Evolutionary conservation across 2,888 invertebrate genomes (phyloP).

Genomic region (Eumerus sabulonum): DNA sequence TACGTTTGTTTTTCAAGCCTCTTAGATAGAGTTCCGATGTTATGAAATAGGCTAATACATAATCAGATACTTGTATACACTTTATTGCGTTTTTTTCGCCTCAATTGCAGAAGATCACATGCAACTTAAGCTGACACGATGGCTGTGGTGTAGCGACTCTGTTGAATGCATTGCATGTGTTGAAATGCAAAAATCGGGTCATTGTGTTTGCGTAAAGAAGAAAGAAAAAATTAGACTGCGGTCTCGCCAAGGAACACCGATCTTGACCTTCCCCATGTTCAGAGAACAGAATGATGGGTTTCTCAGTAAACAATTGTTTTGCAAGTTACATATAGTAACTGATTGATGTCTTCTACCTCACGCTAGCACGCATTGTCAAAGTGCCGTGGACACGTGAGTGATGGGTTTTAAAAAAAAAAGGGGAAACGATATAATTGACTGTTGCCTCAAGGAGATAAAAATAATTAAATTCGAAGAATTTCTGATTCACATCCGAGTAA

Average conservation of each 20-base stretch:
- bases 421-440: too few relatives aligned
- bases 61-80: slow-evolving; percentile 44
- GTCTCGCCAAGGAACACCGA: slow-evolving; percentile 1
- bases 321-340: too few relatives aligned
- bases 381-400: too few relatives aligned
- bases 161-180: neutral
- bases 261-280: slow-evolving; percentile 29
- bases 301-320: too few relatives aligned
- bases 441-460: too few relatives aligned
- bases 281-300: too few relatives aligned
- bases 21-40: slow-evolving; percentile 37
- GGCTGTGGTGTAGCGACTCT: slow-evolving; percentile 13
- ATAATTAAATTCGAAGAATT: too few relatives aligned
- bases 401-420: too few relatives aligned
- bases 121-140: slow-evolving; percentile 22
- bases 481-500: too few relatives aligned
- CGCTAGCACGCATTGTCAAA: too few relatives aligned
- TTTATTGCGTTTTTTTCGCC: slow-evolving; percentile 1
- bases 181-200: slow-evolving; percentile 27
- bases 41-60: slow-evolving; percentile 58
- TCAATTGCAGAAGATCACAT: slow-evolving; percentile 3
- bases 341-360: too few relatives aligned
- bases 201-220: slow-evolving; percentile 23
- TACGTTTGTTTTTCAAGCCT: slow-evolving; percentile 8
- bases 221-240: slow-evolving; percentile 27